phyloP scores from a whole-genome alignment of 2,113 vertebrate species.

The Apodemus speciosus region DNA sequence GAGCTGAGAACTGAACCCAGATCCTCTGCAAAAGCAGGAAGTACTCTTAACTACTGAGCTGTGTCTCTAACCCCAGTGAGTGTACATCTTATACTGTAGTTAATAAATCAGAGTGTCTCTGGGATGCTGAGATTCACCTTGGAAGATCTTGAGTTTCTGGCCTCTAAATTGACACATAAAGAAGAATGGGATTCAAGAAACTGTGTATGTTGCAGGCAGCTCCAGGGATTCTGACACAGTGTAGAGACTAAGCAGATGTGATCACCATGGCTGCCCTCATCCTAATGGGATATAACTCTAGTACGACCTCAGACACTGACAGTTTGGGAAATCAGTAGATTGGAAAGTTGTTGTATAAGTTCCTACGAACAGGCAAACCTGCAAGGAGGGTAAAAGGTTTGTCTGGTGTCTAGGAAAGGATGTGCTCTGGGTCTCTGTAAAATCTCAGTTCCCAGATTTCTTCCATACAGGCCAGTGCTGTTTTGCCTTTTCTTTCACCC shows the following conservation, averaged over 20 bases:
- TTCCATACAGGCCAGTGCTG: neutral
- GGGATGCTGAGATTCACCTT: neutral
- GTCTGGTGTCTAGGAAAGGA: neutral
- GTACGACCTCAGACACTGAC: neutral
- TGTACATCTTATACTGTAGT: neutral
- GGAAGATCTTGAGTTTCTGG: neutral
- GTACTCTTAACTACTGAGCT: neutral
- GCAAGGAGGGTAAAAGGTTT: neutral
- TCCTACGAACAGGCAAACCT: neutral
- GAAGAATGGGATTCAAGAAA: neutral
- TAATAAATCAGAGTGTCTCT: neutral
- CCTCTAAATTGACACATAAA: neutral
- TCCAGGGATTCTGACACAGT: neutral
- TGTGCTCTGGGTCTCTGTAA: neutral
- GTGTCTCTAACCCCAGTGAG: neutral
- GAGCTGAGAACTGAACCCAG: neutral
- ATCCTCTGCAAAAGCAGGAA: neutral
- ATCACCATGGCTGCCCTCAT: neutral
- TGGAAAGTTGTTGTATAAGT: neutral
- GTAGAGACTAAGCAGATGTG: neutral
- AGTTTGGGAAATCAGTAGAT: neutral
- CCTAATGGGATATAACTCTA: neutral
- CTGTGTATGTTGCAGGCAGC: neutral
- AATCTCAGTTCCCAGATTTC: neutral
- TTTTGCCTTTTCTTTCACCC: neutral